Base-by-base conservation (phyloP, 2,888 invertebrate species). In the Pammene aurita region DNA sequence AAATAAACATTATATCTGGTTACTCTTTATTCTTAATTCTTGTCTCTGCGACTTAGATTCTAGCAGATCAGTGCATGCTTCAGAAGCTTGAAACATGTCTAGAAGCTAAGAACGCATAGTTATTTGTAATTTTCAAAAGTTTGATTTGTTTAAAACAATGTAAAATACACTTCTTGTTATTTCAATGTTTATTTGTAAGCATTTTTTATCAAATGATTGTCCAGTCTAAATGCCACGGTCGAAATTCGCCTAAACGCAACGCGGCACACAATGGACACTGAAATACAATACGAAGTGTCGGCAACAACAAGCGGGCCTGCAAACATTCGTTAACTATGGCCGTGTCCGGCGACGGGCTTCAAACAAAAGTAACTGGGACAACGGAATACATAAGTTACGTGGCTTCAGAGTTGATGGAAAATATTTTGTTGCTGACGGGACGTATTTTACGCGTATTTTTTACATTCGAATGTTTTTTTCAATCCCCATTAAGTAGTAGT, bases 321-420 rank as follows among this genome's bases (percentile, higher is more conserved):
- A 83, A 83, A 82, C 80, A 84, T 81, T 85, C 79, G 83, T 84
- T 84, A 82, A 79, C 74, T 76, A 78, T 80, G 77, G 79, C 83
- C 81, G 83, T 84, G 84, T 84, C 72, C 76, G 70, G 72, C 75
- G 65, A 54, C 7, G 35, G 63, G 44, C 63, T 57, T 69, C 69
- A 65, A 65, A 69, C 69, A 69, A 69, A 65, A 69, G 58, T 69
- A 60, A 69, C 69, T 65, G 60, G 69, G 38, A 60, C 69, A 48
- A 57, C 63, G 57, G 68, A 56, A 68, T 68, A 68, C 68, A 38
- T 58, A 68, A 68, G 50, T 57, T 68, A 44, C 57, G 42, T 14
- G 55, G 57, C 58, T 44, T 42, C 44, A 38, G 42, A 44, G 56
- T 42, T 56, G 52, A 57, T 50, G 57, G 35, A 46, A 68, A 68